Base-by-base conservation (phyloP, 2,113 vertebrate species). In the Entelurus aequoreus region DNA sequence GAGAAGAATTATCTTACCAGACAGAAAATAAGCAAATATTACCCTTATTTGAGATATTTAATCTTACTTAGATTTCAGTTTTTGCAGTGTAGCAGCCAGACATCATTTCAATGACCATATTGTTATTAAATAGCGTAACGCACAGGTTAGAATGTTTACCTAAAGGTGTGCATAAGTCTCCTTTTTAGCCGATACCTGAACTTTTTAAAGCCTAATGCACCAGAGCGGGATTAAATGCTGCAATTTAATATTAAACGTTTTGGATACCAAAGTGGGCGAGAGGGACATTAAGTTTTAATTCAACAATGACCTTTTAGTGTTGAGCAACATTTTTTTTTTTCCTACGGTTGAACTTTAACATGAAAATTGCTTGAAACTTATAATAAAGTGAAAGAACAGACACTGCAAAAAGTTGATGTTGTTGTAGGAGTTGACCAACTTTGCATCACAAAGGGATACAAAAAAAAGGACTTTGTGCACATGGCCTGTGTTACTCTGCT, bases 321-420 rank as follows among this genome's bases (percentile, higher is more conserved):
- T 55, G 9, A 15, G 36, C 8, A 55, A 40, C 54, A 9, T 55
- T 36, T 55, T 55, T 38, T 19, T 28, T 28, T 28, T 28, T 28
- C 28, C 28, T 54, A 54, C 37, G 52, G 28, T 36, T 54, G 52
- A 54, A 35, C 28, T 54, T 62, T 42, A 35, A 4, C 9, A 60
- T 55, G 50, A 11, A 57, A 44, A 60, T 48, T 53, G 52, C 40
- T 42, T 40, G 44, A 65, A 74, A 71, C 8, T n/a, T 38, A 14
- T 40, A 40, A 40, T 7, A 40, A 40, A 14, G 8, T 40, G 28
- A 62, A 61, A 8, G 37, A 60, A 36, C 64, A 50, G 47, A 48
- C 61, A 48, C 14, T 13, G 51, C 15, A 40, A 19, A 16, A 42
- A 38, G 49, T 56, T 10, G 1, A 10, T 12, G n/a, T 38, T 54